Conservation (phyloP, 2,797 vertebrate genomes). For the Microctenopoma lineatum region DNA sequence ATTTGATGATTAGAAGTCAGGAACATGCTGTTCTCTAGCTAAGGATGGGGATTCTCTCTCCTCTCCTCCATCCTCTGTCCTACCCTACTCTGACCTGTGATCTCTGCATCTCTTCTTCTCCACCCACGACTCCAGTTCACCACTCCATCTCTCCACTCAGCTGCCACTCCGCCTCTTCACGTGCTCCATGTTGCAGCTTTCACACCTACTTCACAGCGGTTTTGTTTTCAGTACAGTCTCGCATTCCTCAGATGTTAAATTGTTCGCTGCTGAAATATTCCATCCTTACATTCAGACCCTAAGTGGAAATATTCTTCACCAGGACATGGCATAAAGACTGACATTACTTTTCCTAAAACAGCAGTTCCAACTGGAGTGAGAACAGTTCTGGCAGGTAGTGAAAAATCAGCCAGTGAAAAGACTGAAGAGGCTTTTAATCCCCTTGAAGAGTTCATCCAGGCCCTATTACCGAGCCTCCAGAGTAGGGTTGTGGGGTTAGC, state of each 20-base stretch:
- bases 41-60: conserved; percentile 19
- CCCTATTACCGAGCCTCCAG: conserved; percentile 76
- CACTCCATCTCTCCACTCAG: conserved; percentile 54
- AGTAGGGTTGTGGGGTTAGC: conserved; percentile 67
- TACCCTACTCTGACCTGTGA: conserved; percentile 26
- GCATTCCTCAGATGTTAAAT: background rate
- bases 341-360: conserved; percentile 2
- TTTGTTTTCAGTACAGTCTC: conserved; percentile 34
- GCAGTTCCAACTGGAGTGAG: conserved; percentile 13
- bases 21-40: background rate
- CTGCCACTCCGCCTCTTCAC: conserved; percentile 59
- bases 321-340: background rate
- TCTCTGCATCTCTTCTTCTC: conserved; percentile 46
- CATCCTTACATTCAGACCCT: background rate
- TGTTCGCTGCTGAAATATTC: background rate
- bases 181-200: conserved; percentile 24
- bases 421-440: conserved; percentile 76
- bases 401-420: conserved; percentile 46
- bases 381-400: conserved; percentile 19
- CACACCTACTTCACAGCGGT: conserved; percentile 9
- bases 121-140: conserved; percentile 39
- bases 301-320: background rate
- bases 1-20: background rate
- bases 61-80: conserved; percentile 14
- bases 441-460: conserved; percentile 83